Percentiles rank a stretch among this genome's conserved stretches.
Conservation (phyloP, 2,888 invertebrate species). For the Lycophotia porphyrea region DNA sequence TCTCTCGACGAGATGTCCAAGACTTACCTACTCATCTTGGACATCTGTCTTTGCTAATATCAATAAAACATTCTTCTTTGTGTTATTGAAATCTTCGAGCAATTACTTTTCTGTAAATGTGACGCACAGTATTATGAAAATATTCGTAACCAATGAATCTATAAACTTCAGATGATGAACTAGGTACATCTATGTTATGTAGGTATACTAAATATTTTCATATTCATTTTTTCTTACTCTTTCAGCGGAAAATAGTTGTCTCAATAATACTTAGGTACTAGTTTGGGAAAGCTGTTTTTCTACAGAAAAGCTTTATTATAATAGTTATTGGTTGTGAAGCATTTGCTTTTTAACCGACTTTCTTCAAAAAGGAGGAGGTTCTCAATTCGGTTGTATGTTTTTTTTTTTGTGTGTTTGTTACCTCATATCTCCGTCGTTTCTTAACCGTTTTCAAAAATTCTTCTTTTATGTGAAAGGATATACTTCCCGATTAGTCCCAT, state of each 20-base stretch:
- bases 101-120: constrained; percentile 17
- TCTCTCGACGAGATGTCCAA: neutral
- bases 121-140: constrained; percentile 21
- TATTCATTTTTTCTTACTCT: neutral
- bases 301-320: neutral
- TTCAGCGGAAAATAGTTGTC: too few relatives aligned
- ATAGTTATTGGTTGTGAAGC: neutral
- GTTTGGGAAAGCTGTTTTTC: neutral
- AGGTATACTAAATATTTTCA: neutral
- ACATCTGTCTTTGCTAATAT: constrained; percentile 27
- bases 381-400: too few relatives aligned
- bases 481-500: too few relatives aligned
- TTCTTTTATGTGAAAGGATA: too few relatives aligned
- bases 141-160: constrained; percentile 16
- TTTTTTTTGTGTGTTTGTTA: too few relatives aligned
- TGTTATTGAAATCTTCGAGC: neutral
- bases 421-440: too few relatives aligned
- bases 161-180: constrained; percentile 1
- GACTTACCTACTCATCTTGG: neutral
- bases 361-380: too few relatives aligned
- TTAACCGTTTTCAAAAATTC: too few relatives aligned
- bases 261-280: neutral
- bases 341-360: too few relatives aligned
- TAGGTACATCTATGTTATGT: neutral
- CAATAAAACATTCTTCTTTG: constrained; percentile 40